Evolutionary conservation across 2,888 invertebrate species (phyloP).

Genomic region (Caradrina kadenii): DNA sequence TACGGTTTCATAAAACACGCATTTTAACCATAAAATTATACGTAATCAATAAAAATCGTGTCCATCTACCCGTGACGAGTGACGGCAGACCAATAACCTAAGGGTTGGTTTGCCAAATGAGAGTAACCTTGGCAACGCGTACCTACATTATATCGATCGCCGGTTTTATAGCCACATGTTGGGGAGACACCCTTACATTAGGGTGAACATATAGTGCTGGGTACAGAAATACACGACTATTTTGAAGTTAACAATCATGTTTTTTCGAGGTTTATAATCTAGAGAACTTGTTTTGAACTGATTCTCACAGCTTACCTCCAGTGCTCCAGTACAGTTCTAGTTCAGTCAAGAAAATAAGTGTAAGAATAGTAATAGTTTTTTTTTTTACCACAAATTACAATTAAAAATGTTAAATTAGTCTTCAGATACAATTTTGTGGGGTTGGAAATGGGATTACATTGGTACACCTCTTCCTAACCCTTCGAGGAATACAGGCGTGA

Average conservation of each 20-base stretch:
- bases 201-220: constrained; percentile 29
- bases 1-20: neutral
- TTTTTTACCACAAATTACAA: no score
- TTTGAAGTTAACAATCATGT: constrained; percentile 5
- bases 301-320: neutral
- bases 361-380: no score
- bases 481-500: no score
- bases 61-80: constrained; percentile 46
- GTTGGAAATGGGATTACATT: no score
- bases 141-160: constrained; percentile 68
- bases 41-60: constrained; percentile 35
- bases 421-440: neutral
- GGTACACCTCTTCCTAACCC: no score
- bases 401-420: no score
- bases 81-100: constrained; percentile 27
- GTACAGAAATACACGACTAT: neutral
- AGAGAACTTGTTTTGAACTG: neutral
- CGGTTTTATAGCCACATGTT: constrained; percentile 56
- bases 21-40: constrained; percentile 24
- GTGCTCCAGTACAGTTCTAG: no score
- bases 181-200: constrained; percentile 64
- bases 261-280: neutral
- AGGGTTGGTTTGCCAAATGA: constrained; percentile 48
- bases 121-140: constrained; percentile 68
- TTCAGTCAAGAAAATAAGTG: neutral